Conservation (phyloP, 2,888 invertebrate species). For the Carcina quercana region DNA sequence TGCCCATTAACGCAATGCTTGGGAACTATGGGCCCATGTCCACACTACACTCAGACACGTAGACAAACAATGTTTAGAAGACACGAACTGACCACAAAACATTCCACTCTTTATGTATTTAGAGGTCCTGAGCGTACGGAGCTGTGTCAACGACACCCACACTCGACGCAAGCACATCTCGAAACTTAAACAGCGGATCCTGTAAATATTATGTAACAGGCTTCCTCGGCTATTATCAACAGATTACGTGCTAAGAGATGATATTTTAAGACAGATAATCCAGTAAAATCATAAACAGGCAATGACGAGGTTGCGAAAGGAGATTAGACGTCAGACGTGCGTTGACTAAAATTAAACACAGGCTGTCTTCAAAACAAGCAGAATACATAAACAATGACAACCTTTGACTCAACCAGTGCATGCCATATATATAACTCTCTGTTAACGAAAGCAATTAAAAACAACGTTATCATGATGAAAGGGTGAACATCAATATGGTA, state of each 20-base stretch:
- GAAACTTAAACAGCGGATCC: conserved; percentile 24
- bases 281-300: conserved; percentile 4
- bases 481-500: conserved; percentile 1
- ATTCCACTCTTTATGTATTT: conserved; percentile 30
- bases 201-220: conserved; percentile 26
- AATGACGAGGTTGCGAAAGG: conserved; percentile 2
- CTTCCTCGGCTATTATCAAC: conserved; percentile 18
- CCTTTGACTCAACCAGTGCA: no score
- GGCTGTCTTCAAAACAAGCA: no score
- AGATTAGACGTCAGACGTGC: neutral
- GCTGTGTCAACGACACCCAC: conserved; percentile 29
- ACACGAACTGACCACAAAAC: conserved; percentile 23
- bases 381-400: no score
- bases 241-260: conserved; percentile 21
- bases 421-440: neutral
- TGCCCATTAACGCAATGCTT: conserved; percentile 16
- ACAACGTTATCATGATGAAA: conserved; percentile 1
- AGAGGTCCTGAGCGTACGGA: conserved; percentile 26
- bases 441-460: conserved; percentile 2
- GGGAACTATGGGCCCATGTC: conserved; percentile 12
- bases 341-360: neutral
- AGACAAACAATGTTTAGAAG: conserved; percentile 16
- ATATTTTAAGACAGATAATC: conserved; percentile 33
- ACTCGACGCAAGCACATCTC: conserved; percentile 22
- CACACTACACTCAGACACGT: conserved; percentile 19